Conservation (phyloP, 2,797 vertebrate genomes). For the Decapterus maruadsi region DNA sequence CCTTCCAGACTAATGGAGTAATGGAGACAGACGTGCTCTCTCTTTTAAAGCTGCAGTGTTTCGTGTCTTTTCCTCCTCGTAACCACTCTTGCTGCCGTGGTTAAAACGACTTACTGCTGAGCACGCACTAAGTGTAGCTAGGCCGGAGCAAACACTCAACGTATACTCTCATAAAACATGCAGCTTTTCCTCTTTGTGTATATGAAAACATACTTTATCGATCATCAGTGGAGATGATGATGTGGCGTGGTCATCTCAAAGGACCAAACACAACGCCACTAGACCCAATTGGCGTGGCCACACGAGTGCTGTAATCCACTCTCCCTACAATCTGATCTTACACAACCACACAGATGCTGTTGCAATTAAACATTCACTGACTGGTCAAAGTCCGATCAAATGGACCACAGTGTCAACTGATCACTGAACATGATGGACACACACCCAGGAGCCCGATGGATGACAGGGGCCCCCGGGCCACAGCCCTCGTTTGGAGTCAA, state of each 20-base stretch:
- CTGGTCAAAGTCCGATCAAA: slow-evolving; percentile 36
- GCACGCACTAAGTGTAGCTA: background rate
- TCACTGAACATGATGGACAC: background rate
- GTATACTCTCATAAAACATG: background rate
- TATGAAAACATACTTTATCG: background rate
- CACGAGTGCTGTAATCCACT: slow-evolving; percentile 41
- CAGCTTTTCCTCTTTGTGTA: background rate
- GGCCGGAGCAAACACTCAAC: slow-evolving; percentile 1
- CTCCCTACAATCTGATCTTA: slow-evolving; percentile 56
- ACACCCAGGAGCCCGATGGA: background rate
- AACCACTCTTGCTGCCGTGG: background rate
- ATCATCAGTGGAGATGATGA: background rate
- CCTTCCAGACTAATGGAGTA: background rate
- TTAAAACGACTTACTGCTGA: background rate
- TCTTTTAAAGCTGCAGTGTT: slow-evolving; percentile 18
- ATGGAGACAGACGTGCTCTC: background rate
- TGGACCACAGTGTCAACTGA: slow-evolving; percentile 17
- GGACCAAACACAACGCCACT: slow-evolving; percentile 7
- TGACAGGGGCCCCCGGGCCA: background rate
- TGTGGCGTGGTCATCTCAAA: slow-evolving; percentile 1
- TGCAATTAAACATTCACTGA: slow-evolving; percentile 66
- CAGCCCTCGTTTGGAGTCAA: background rate
- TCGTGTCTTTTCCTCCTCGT: background rate
- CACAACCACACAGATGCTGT: slow-evolving; percentile 46
- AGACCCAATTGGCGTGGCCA: slow-evolving; percentile 11